Evolutionary conservation across 2,113 vertebrate genomes (phyloP), one percentile per base, ranked within the genome.

Genomic region (Xenopus laevis): DNA sequence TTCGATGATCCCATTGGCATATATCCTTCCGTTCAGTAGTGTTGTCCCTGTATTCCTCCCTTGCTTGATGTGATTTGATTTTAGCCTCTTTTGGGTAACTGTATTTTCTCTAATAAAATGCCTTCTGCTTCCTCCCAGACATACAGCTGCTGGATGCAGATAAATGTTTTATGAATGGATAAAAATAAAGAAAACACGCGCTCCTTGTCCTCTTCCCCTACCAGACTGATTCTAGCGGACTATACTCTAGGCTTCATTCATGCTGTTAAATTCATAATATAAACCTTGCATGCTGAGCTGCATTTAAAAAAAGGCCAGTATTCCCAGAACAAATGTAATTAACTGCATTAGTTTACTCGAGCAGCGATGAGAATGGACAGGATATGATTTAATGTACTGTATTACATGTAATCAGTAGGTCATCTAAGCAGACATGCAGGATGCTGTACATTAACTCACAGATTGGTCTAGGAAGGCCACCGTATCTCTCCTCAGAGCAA

Each of bases 241-340:
- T 40, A 7, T 68, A 68, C 21, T 78, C 40, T 18, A 71, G 2
- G 7, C 64, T 82, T 83, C 64, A 58, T 79, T 86, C 81, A 79
- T 45, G 64, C 78, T 84, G 82, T 72, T 83, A 82, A 82, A 79
- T 67, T 69, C 83, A 77, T 79, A 81, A 76, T 80, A 81, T 15
- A 64, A 83, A 67, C 80, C 79, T 82, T 80, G 75, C 78, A 72
- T 75, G 68, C 68, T 30, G 72, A 83, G 79, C 80, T 16, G 1
- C 67, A 75, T 86, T 81, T 62, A 68, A 59, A 65, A 40, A 33
- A 72, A 52, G 73, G 47, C 44, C 79, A 72, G 64, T 7, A 16
- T 81, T 87, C 81, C 69, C 78, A 83, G 76, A 83, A 73, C 72
- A 82, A 81, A 84, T 71, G 61, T 7, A 81, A 80, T 81, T 84